Evolutionary conservation across 2,888 invertebrate genomes (phyloP).

Genomic region (Conops quadrifasciatus): DNA sequence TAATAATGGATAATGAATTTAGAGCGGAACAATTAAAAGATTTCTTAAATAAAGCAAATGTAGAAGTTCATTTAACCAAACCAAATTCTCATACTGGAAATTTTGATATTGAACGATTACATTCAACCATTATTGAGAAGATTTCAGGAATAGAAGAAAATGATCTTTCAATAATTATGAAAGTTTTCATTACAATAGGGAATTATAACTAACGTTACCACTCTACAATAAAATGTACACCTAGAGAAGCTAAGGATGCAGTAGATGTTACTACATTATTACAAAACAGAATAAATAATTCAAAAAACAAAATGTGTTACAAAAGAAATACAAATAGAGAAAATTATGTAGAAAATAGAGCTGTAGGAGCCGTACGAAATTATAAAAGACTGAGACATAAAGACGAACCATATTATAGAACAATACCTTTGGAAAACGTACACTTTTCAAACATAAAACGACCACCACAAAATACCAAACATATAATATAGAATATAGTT

Average conservation of each 20-base stretch:
- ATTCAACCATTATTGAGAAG: slow-evolving; percentile 38
- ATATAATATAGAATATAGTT: neutral
- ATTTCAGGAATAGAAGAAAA: slow-evolving; percentile 34
- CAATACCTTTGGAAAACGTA: neutral
- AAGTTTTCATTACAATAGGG: slow-evolving; percentile 36
- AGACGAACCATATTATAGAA: slow-evolving; percentile 16
- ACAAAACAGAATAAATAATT: slow-evolving; percentile 18
- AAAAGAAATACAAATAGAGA: slow-evolving; percentile 18
- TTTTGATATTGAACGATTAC: slow-evolving; percentile 35
- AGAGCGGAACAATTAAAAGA: slow-evolving; percentile 29
- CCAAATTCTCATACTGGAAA: slow-evolving; percentile 35
- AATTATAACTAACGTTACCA: slow-evolving; percentile 40
- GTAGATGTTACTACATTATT: slow-evolving; percentile 9
- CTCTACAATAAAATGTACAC: slow-evolving; percentile 36
- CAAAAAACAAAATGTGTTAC: slow-evolving; percentile 7
- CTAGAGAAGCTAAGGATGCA: slow-evolving; percentile 28
- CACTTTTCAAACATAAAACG: neutral
- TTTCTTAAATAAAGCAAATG: slow-evolving; percentile 27
- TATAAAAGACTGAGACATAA: slow-evolving; percentile 14
- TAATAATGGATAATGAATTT: slow-evolving; percentile 39
- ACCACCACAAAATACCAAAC: neutral
- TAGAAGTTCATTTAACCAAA: slow-evolving; percentile 34
- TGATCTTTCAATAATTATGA: slow-evolving; percentile 31
- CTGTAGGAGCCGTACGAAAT: slow-evolving; percentile 8
- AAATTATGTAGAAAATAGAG: slow-evolving; percentile 25